Evolutionary conservation across 2,113 vertebrate genomes (phyloP), one percentile per base, ranked within the genome.

Genomic region (Colistium nudipinnis): DNA sequence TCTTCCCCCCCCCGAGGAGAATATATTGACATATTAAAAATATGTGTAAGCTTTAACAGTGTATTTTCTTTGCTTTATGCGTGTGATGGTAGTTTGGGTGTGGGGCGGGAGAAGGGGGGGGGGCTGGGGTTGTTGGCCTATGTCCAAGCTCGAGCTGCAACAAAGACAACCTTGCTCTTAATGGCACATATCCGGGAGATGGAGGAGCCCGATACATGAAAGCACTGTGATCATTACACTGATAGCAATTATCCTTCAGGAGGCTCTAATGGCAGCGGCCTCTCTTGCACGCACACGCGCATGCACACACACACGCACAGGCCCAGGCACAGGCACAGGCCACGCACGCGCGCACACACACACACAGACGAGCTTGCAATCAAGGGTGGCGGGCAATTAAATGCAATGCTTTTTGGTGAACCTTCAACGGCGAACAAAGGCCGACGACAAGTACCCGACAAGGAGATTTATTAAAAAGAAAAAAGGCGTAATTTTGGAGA

Each of bases 201-300:
- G 81, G 76, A 88, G 84, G 79, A 82, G 79, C 69, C 62, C 43
- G 81, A 81, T 84, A 89, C 87, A 89, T 86, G 88, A 88, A 90
- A 90, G 89, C 76, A 45, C 87, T 89, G 87, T 87, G 91, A 90
- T 91, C 87, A 87, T 90, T 91, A 88, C 88, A 90, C 83, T 87
- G 90, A 92, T 90, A 90, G 90, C 87, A 90, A 90, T 91, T 90
- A 92, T 90, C 87, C 84, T 90, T 87, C 86, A 91, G 91, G 83
- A 90, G 84, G 70, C 78, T 80, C 68, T 91, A 87, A 91, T 89
- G 85, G 87, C 62, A 71, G 83, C 74, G 64, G 81, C 76, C 70
- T 72, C 79, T 77, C 56, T 52, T 60, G 33, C 59, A 22, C 62
- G 1, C 36, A 41, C 49, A 55, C 69, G 20, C 72, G 44, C 35